Base-by-base conservation (phyloP, 2,888 invertebrate species). In the Lasioglossum pauxillum region DNA sequence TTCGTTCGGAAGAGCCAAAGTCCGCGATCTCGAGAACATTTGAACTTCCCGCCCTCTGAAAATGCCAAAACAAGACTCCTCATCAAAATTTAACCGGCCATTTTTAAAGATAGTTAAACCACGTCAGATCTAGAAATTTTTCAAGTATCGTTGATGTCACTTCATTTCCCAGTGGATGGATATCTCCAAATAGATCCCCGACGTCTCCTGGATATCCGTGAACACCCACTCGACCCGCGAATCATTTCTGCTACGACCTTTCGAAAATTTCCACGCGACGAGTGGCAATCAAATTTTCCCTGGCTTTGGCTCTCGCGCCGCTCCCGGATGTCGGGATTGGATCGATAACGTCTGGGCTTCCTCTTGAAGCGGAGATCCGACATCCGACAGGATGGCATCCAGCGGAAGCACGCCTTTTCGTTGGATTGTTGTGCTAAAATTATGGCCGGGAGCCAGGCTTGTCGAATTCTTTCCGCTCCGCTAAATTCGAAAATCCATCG, bases 271-370 rank as follows among this genome's bases (percentile, higher is more conserved):
- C 67, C 60, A 23, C 19, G 35, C 16, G 67, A 31, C 64, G 76
- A 76, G 76, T 67, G 77, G 67, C 67, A 67, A 77, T 77, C 49
- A 46, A 57, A 72, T 72, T 60, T 38, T 31, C 46, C 12, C 16
- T 16, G n/a, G 16, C 60, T 27, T 27, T 46, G 27, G 12, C 31
- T 23, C 23, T 27, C 35, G 67, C 67, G 31, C n/a, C 67, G 67
- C n/a, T 60, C 31, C 35, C 77, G 77, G 35, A 69, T 38, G 77
- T 67, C 67, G 64, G 64, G 46, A 4, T 41, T 7, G 31, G 64
- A 77, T 77, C 77, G 77, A 77, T 67, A 49, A n/a, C 46, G 46
- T 60, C 44, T 49, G 35, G 41, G 53, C 53, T 53, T 53, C 53
- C 53, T 53, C 53, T 23, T 23, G 16, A 64, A 27, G n/a, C 49